Evolutionary conservation across 2,888 invertebrate genomes (phyloP).

Genomic region (Philaethria dido): DNA sequence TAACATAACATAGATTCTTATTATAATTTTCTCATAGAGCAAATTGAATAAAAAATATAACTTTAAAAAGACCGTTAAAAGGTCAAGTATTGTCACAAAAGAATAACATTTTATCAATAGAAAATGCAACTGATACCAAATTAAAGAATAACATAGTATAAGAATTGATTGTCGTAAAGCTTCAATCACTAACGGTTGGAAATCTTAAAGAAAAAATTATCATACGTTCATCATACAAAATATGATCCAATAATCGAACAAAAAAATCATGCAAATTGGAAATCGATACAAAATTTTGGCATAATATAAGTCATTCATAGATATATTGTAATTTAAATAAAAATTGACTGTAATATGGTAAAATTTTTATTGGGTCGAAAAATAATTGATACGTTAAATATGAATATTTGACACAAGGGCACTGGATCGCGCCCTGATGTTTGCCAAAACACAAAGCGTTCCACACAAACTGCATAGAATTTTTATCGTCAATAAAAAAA

Average conservation of each 20-base stretch:
- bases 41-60: neutral
- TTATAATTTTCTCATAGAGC: conserved; percentile 1
- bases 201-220: conserved; percentile 64
- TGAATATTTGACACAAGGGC: conserved; percentile 58
- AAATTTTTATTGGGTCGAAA: conserved; percentile 45
- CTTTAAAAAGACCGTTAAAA: conserved; percentile 60
- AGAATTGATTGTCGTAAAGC: conserved; percentile 54
- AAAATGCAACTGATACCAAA: conserved; percentile 71
- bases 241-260: conserved; percentile 74
- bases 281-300: conserved; percentile 63
- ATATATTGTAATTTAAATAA: conserved; percentile 65
- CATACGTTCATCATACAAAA: conserved; percentile 79
- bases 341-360: conserved; percentile 49
- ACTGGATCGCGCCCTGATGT: conserved; percentile 78
- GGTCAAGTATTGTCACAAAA: conserved; percentile 58
- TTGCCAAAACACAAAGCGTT: conserved; percentile 67
- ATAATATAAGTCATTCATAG: conserved; percentile 35
- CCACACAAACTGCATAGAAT: conserved; percentile 81
- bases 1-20: neutral
- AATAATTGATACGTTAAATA: conserved; percentile 55
- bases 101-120: conserved; percentile 67
- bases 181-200: conserved; percentile 57
- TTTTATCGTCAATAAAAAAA: conserved; percentile 78
- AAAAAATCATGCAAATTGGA: conserved; percentile 73
- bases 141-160: conserved; percentile 79